Base-by-base conservation (phyloP, 2,113 vertebrate genomes). In the Ceuthmochares aereus region DNA sequence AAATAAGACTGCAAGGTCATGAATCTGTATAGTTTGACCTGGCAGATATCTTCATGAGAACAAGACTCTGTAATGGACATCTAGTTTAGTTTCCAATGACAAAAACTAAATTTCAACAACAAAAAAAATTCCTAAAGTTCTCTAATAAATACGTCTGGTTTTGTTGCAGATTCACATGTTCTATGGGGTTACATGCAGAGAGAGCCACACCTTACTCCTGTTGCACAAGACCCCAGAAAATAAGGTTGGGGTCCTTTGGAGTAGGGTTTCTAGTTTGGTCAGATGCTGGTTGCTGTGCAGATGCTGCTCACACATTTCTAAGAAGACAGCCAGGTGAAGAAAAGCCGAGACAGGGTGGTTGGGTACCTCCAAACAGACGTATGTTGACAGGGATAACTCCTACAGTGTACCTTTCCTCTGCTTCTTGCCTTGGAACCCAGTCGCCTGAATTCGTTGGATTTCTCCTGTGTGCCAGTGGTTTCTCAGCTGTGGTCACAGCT, bases 381-480 rank as follows among this genome's bases (percentile, higher is more conserved):
- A 30, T 18, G 37, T 29, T 27, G 30, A 3, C 3, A 1, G 27
- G 5, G 7, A 60, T n/a, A 21, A 0, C 40, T 54, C 69, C 43
- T 14, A n/a, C 0, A 4, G 36, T 17, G 37, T 34, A 1, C 37
- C 55, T 87, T 34, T 8, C 47, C 56, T 2, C 49, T 56, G 32
- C n/a, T 75, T 30, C 56, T 49, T 23, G 37, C 42, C 56, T 10
- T 4, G 27, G 27, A 13, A 17, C 29, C 34, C n/a, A 29, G 17
- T 37, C 0, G 2, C 29, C 29, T 47, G 21, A 63, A 37, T 59
- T 36, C 49, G 14, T n/a, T 58, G 6, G 4, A 4, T 34, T 62
- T 51, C 42, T 2, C 0, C 0, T 5, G 7, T 21, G 5, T 62
- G 14, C 19, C 0, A 2, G 0, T 7, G 11, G n/a, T 34, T 84